Base-by-base conservation (phyloP, 2,888 invertebrate genomes). In the Epirrita christyi region DNA sequence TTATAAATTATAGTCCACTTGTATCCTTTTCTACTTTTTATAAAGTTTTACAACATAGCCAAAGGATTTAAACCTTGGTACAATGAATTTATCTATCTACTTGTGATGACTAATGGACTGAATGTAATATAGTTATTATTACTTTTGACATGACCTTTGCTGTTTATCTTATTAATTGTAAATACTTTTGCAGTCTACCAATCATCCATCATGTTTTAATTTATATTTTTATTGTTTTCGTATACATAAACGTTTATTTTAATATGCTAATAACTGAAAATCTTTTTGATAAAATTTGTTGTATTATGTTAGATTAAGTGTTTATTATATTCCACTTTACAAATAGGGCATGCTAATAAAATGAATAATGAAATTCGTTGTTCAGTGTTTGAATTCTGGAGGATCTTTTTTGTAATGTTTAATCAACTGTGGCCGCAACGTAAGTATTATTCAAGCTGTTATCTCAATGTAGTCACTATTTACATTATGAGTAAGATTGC, bases 321-420 rank as follows among this genome's bases (percentile, higher is more conserved):
- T 85, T 90, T 86, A 85, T 72, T 75, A 84, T 89, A 90, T 87
- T 89, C 86, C 88, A 87, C 81, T 88, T 87, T 88, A 84, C 77
- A 82, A 83, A 80, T 84, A 86, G 80, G 81, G 75, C 72, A 75
- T 78, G 73, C 75, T 82, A 85, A 85, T 85, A 61, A 71, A 83
- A 82, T 86, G 87, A 86, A 85, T 77, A 81, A 78, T 83, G 79
- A 84, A 86, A 85, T 85, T 81, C 70, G 76, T 81, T 85, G 46
- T 57, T 52, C 52, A 56, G 67, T 62, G 61, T 80, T 84, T 81
- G 61, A 59, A 72, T 78, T 64, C 58, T 65, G 45, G 37, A 54
- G 54, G 40, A 44, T 50, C 59, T 21, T 13, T 45, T 46, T 46
- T 32, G 13, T 55, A 62, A 57, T 21, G 40, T 61, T 45, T 55